phyloP scores from a whole-genome alignment of 2,888 invertebrate genomes.

The Rotaria macrura region DNA sequence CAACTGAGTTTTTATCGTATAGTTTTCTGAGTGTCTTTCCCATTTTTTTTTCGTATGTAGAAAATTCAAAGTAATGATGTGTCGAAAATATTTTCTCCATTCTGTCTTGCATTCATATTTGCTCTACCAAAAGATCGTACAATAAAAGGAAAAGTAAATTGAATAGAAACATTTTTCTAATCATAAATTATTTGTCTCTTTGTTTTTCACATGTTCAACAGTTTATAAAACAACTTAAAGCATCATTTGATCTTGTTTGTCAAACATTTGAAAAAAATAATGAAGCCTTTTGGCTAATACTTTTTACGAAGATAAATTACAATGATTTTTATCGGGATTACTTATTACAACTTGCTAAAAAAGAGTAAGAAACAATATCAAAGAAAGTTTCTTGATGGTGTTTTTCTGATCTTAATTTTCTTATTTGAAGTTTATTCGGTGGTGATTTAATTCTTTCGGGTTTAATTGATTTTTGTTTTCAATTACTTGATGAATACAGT shows the following conservation, averaged over 20 bases:
- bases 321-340: neutral
- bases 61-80: neutral
- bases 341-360: neutral
- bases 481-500: slow-evolving; percentile 4
- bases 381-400: neutral
- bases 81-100: neutral
- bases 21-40: too few species aligned
- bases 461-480: slow-evolving; percentile 15
- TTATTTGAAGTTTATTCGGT: neutral
- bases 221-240: slow-evolving; percentile 5
- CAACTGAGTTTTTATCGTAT: too few species aligned
- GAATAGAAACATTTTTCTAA: too few species aligned
- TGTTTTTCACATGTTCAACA: too few species aligned
- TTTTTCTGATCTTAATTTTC: neutral
- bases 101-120: neutral
- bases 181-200: too few species aligned
- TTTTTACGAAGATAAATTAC: neutral
- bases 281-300: neutral
- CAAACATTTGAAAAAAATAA: slow-evolving; percentile 16
- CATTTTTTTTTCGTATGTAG: neutral
- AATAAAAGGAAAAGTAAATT: neutral
- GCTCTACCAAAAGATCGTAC: slow-evolving; percentile 1
- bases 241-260: neutral
- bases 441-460: neutral
- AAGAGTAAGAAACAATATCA: neutral